Evolutionary conservation across 2,113 vertebrate species (phyloP).

Genomic region (Pseudonaja textilis): DNA sequence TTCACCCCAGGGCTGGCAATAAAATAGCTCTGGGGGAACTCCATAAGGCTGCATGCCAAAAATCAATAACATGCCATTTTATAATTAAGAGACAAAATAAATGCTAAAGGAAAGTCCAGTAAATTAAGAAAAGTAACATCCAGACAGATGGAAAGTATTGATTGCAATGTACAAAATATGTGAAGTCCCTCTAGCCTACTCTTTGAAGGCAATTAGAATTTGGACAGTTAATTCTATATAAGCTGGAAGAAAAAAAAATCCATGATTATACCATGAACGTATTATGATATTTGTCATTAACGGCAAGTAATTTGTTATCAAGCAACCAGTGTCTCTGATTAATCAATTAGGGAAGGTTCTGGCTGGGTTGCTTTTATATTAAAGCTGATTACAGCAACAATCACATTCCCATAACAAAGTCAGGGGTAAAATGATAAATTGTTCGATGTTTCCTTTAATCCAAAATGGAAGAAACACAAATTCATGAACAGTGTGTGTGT

Average conservation of each 20-base stretch:
- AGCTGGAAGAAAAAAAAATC: constrained; percentile 60
- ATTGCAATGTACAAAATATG: constrained; percentile 91
- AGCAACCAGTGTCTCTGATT: constrained; percentile 61
- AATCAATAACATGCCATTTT: constrained; percentile 90
- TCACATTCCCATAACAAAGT: constrained; percentile 27
- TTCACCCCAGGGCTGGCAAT: constrained; percentile 62
- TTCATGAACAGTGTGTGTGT: not conserved
- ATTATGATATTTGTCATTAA: constrained; percentile 75
- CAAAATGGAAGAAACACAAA: not conserved
- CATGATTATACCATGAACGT: constrained; percentile 69
- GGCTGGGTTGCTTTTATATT: constrained; percentile 50
- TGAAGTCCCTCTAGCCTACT: constrained; percentile 78
- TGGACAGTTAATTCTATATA: constrained; percentile 74
- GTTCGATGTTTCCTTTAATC: not conserved
- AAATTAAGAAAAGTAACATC: constrained; percentile 89
- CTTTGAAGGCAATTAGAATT: constrained; percentile 77
- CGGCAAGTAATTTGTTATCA: constrained; percentile 57
- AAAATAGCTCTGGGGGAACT: constrained; percentile 69
- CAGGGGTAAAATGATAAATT: not conserved
- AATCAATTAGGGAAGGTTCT: constrained; percentile 51
- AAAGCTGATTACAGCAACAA: constrained; percentile 52
- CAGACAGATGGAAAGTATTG: constrained; percentile 90
- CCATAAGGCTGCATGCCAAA: constrained; percentile 67
- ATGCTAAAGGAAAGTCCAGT: constrained; percentile 77
- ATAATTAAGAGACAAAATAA: constrained; percentile 89